Base-by-base conservation (phyloP, 2,797 vertebrate species). In the Aplochiton taeniatus region DNA sequence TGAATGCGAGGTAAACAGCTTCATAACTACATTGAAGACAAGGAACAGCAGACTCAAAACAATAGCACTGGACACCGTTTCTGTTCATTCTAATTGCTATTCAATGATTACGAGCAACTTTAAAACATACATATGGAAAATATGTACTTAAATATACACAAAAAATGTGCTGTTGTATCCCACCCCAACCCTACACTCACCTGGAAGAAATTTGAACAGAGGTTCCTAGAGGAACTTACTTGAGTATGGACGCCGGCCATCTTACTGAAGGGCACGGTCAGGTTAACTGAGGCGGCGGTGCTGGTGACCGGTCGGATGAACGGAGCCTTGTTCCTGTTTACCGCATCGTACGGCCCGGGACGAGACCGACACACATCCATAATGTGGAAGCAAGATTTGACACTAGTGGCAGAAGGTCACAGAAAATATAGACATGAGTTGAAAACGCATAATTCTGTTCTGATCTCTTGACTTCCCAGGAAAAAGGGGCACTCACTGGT, bases 341-440 rank as follows among this genome's bases (percentile, higher is more conserved):
- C 85, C 57, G 83, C 76, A 74, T 99, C 96, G 62, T 93, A 95
- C 9, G 86, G 76, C 77, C 90, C 90, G 48, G 95, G 92, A 68
- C 95, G 94, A 72, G 91, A 92, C 84, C 95, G 95, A 90, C 97
- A 98, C 85, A 96, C 86, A 80, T 99, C 98, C 95, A 98, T 98
- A 83, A 99, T 95, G 89, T 98, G 97, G 92, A 98, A 98, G 94
- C 95, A 98, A 56, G 96, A 97, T 89, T 98, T 98, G 57, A 98
- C 96, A 82, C 98, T 99, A 56, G 11, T 61, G 81, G 68, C 2
- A 42, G 14, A n/a, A 17, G 6, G 4, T n/a, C n/a, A 56, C 11
- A 57, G 65, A 74, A 68, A 63, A 20, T 70, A 59, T 54, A 66
- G 31, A 47, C 17, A 63, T 60, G 8, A n/a, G 31, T 18, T 57